Percentiles rank a stretch among this genome's conserved stretches.
phyloP scores from a whole-genome alignment of 1,140 invertebrate genomes.

The Bombus affinis region DNA sequence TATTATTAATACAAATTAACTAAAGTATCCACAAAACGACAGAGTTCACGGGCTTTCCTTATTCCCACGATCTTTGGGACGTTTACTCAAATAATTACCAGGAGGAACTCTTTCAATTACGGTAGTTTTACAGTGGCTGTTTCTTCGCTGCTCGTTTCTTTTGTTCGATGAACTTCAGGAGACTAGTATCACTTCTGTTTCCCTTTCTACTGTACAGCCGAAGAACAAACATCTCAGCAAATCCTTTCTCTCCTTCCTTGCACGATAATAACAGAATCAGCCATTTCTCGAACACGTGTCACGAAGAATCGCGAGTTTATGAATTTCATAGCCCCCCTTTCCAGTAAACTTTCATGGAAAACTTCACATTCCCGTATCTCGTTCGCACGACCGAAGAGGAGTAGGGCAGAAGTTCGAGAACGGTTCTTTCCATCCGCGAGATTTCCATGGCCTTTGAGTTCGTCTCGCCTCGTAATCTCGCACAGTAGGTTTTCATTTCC shows the following conservation, averaged over 20 bases:
- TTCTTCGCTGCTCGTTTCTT: not conserved
- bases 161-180: not conserved
- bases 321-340: not conserved
- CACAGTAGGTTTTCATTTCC: constrained; percentile 8
- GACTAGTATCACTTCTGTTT: not conserved
- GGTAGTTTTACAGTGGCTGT: not conserved
- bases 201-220: not conserved
- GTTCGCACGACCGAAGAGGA: not conserved
- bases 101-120: not conserved
- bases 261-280: not conserved
- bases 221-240: not conserved
- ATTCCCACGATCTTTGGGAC: not conserved
- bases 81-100: not conserved
- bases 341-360: not conserved
- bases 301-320: constrained; percentile 36
- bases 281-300: constrained; percentile 11
- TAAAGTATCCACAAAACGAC: not conserved
- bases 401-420: not conserved
- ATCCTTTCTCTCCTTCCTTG: not conserved
- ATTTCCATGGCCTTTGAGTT: constrained; percentile 10
- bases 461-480: constrained; percentile 6
- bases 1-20: not conserved
- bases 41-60: not conserved
- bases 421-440: constrained; percentile 1
- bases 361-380: not conserved